Conservation (phyloP, 1,140 invertebrate species). For the Neodiprion pinetum region DNA sequence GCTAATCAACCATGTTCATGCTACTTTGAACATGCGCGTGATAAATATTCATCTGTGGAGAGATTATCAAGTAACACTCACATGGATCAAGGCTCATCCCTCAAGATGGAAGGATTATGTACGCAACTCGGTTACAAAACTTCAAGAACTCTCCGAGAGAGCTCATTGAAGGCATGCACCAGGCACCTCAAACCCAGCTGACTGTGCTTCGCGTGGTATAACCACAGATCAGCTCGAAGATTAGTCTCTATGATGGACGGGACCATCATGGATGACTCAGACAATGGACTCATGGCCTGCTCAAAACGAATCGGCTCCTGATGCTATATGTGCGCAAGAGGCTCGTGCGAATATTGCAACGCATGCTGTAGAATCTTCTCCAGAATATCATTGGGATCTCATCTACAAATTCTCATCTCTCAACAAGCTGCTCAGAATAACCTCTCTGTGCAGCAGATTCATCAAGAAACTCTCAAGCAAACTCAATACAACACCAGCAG, state of each 20-base stretch:
- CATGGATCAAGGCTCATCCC: conserved; percentile 34
- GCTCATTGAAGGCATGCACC: conserved; percentile 27
- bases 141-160: conserved; percentile 29
- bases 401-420: conserved; percentile 10
- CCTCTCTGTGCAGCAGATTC: conserved; percentile 15
- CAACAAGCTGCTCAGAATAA: conserved; percentile 18
- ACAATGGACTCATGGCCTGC: not conserved
- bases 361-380: not conserved
- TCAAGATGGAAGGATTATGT: conserved; percentile 33
- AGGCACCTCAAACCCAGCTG: conserved; percentile 46
- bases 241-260: conserved; percentile 28
- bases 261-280: conserved; percentile 23
- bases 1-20: conserved; percentile 17
- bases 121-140: conserved; percentile 32
- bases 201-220: conserved; percentile 38
- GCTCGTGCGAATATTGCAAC: not conserved
- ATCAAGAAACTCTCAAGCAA: not conserved
- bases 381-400: conserved; percentile 13
- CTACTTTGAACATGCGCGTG: not conserved
- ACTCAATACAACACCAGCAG: not conserved
- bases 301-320: not conserved
- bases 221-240: not conserved
- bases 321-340: not conserved
- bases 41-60: not conserved
- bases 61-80: conserved; percentile 27